A percentile compares a stretch with the other conserved stretches of the same genome.
Conservation (phyloP, 1,140 invertebrate genomes). For the Drosophila leontia region DNA sequence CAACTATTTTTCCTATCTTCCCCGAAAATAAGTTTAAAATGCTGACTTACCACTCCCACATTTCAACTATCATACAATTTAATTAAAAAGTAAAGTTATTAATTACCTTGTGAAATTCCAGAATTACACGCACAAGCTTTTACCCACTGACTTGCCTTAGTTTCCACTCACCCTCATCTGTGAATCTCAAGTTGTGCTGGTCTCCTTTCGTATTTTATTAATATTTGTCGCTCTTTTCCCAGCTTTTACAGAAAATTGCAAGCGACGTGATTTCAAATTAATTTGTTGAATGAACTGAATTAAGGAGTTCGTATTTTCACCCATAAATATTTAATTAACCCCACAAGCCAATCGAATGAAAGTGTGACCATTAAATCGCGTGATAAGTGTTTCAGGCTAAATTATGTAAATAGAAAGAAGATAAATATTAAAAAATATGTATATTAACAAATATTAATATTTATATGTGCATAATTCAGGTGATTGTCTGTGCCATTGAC, state of each 20-base stretch:
- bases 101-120: constrained; percentile 29
- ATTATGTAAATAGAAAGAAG: not conserved
- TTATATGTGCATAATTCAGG: constrained; percentile 16
- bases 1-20: not conserved
- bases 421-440: not conserved
- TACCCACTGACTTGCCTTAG: constrained; percentile 21
- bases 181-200: too few relatives aligned
- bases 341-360: constrained; percentile 44
- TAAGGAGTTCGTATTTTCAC: constrained; percentile 37
- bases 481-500: constrained; percentile 48
- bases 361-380: constrained; percentile 51
- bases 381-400: constrained; percentile 42
- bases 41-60: not conserved
- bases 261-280: constrained; percentile 41
- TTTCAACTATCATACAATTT: constrained; percentile 11
- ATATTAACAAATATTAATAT: too few relatives aligned
- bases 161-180: constrained; percentile 1
- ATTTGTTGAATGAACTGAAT: constrained; percentile 59
- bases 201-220: constrained; percentile 29
- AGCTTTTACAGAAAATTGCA: constrained; percentile 47
- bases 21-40: not conserved
- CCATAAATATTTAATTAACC: constrained; percentile 55
- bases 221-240: constrained; percentile 39
- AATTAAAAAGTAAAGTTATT: constrained; percentile 37
- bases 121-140: constrained; percentile 24